Base-by-base conservation (phyloP, 2,797 vertebrate species). In the Bovichtus variegatus region DNA sequence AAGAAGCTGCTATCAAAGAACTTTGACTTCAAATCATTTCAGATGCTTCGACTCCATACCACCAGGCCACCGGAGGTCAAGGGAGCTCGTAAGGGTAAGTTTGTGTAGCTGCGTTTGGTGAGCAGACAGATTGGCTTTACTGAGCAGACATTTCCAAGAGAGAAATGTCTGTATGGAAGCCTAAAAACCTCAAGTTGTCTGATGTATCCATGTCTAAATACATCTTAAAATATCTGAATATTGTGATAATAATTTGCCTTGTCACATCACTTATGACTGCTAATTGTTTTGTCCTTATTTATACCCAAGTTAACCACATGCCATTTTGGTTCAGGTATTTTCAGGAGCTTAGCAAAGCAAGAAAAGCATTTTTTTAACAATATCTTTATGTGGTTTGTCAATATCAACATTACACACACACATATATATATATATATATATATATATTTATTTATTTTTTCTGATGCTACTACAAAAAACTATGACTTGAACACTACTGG, bases 21-120 rank as follows among this genome's bases (percentile, higher is more conserved):
- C 40, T 63, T 54, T 34, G 49, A 63, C 62, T 38, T 70, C 72
- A 80, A 77, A 85, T 70, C 34, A 63, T 63, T 79, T 27, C 29
- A 49, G 53, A 69, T 40, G 74, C 41, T 57, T 57, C 2, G 16
- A 46, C 41, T 58, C 41, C 78, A 78, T 72, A 83, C 71, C 68
- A 21, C 8, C 12, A 44, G 47, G 43, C 49, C 71, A 63, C 43
- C 49, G n/a, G 36, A 54, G 58, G 64, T 53, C 68, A 46, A 5
- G 47, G 41, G 34, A 5, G 57, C 19, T 7, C 40, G 67, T 23
- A 15, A 21, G 58, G 59, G 46, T 19, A 63, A 2, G 73, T 68
- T 65, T 50, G 51, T 21, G 36, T 19, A 40, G 46, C 41, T 31
- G 51, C 27, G 66, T 57, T 61, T 40, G 18, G 62, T 72, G 69